phyloP scores from a whole-genome alignment of 2,797 vertebrate genomes.

The Sebastiscus albofasciatus region DNA sequence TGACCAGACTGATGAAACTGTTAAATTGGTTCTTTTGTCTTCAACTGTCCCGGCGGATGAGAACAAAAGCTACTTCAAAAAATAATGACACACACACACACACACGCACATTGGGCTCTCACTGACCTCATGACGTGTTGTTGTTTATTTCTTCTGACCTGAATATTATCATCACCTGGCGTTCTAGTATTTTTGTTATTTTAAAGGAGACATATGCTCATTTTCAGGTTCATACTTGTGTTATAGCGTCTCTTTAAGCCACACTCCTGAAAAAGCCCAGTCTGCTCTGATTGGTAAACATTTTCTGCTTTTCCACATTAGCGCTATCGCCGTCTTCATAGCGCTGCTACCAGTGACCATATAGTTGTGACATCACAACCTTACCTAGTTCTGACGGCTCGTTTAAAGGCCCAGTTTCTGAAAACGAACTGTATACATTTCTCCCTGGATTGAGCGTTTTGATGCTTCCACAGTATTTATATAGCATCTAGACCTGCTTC shows the following conservation, averaged over 20 bases:
- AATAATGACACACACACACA: slow-evolving; percentile 13
- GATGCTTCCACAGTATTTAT: background rate
- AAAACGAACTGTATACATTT: background rate
- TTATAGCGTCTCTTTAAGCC: too few species aligned
- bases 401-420: background rate
- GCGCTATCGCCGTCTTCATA: rapidly evolving
- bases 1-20: slow-evolving; percentile 33
- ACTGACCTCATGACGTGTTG: background rate
- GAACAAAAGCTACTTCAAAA: background rate
- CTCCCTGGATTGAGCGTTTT: background rate
- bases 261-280: too few species aligned
- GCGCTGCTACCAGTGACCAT: too few species aligned
- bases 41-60: background rate
- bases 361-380: background rate
- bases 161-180: background rate
- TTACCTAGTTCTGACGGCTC: background rate
- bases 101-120: background rate
- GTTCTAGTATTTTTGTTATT: background rate
- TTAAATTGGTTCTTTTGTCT: slow-evolving; percentile 45
- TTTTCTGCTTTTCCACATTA: too few species aligned
- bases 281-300: too few species aligned
- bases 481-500: background rate
- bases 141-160: background rate
- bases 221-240: too few species aligned
- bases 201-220: too few species aligned